Conservation (phyloP, 2,113 vertebrate species). For the Tyto alba region DNA sequence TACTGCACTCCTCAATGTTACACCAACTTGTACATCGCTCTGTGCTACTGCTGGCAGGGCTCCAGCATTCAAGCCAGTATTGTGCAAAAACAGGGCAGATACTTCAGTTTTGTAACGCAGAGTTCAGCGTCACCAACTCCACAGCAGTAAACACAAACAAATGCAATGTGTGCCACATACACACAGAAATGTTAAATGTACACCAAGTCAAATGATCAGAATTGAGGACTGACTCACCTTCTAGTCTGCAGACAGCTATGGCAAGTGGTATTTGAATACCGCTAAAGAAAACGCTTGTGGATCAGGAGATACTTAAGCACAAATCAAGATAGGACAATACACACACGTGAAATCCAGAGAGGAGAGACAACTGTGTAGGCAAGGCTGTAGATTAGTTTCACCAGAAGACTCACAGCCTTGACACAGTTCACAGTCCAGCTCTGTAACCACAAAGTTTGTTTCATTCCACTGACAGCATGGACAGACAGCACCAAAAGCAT, state of each 20-base stretch:
- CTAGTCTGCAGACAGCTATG: background rate
- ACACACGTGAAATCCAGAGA: background rate
- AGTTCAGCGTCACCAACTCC: background rate
- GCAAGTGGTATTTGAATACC: background rate
- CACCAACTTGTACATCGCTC: background rate
- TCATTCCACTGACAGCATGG: background rate
- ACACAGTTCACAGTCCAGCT: background rate
- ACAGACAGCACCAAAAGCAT: background rate
- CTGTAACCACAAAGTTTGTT: background rate
- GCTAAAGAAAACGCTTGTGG: background rate
- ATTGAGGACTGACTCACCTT: background rate
- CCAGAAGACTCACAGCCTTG: background rate
- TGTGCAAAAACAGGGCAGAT: background rate
- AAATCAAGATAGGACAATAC: background rate
- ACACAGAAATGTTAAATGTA: background rate
- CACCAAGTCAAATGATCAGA: background rate
- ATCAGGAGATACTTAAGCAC: background rate
- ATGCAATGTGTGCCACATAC: too few relatives aligned
- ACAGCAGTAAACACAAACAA: background rate
- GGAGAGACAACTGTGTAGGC: background rate
- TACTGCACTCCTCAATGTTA: background rate
- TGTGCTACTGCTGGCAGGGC: background rate
- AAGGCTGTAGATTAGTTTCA: background rate
- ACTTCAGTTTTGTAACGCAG: background rate
- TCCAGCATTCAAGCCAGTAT: background rate